Evolutionary conservation across 2,113 vertebrate genomes (phyloP).

Genomic region (Corvus cornix): DNA sequence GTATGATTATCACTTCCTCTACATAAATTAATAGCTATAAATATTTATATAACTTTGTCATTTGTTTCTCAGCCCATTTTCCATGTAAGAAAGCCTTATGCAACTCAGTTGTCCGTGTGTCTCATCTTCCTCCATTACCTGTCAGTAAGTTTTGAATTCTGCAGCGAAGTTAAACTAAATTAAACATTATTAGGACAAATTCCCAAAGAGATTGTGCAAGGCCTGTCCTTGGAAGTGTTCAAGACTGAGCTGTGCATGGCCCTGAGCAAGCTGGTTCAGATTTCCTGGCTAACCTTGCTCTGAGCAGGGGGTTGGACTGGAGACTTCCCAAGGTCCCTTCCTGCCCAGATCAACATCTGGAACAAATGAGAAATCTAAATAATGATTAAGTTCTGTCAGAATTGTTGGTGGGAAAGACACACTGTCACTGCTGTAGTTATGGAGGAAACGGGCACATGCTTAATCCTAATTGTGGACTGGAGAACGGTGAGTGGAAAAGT

Average conservation of each 20-base stretch:
- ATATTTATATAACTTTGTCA: not conserved
- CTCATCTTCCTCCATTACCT: not conserved
- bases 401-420: not conserved
- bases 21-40: not conserved
- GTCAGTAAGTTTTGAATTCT: not conserved
- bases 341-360: not conserved
- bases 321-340: not conserved
- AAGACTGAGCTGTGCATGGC: not conserved
- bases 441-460: not conserved
- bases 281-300: not conserved
- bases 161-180: not conserved
- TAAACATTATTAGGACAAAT: not conserved
- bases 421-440: not conserved
- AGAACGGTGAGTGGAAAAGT: not conserved
- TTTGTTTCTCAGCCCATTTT: slow-evolving; percentile 1
- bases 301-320: not conserved
- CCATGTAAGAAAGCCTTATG: not conserved
- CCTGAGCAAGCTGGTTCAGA: not conserved
- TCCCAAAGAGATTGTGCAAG: not conserved
- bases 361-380: not conserved
- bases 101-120: not conserved
- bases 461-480: not conserved
- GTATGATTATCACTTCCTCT: not conserved
- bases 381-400: not conserved
- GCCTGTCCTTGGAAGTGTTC: not conserved